Conservation (phyloP, 1,140 invertebrate species). For the Zaprionus kolodkinae region DNA sequence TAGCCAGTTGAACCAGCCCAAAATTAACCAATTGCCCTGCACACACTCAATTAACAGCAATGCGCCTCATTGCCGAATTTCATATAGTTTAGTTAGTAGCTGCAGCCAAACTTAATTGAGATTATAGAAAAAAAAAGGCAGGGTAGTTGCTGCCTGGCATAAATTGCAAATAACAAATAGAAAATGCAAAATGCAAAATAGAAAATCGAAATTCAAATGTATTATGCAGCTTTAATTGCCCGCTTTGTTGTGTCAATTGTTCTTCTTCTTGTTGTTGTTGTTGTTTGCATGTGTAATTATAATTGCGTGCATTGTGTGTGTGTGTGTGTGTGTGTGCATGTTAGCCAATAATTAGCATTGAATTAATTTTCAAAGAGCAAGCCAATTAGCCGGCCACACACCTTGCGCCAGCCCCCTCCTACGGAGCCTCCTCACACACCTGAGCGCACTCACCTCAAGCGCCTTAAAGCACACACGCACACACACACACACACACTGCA, state of each 20-base stretch:
- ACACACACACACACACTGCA: not conserved
- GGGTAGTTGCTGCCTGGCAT: not conserved
- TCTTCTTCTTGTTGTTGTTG: slow-evolving; percentile 8
- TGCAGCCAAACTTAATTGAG: slow-evolving; percentile 34
- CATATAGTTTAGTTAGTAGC: slow-evolving; percentile 32
- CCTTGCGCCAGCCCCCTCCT: slow-evolving; percentile 26
- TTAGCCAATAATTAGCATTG: slow-evolving; percentile 72
- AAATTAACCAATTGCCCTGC: slow-evolving; percentile 27
- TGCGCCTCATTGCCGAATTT: slow-evolving; percentile 20
- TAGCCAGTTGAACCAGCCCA: slow-evolving; percentile 6
- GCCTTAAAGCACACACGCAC: slow-evolving; percentile 8
- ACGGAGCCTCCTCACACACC: not conserved
- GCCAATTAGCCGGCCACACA: slow-evolving; percentile 65
- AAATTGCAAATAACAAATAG: slow-evolving; percentile 31
- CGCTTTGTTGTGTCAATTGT: slow-evolving; percentile 39
- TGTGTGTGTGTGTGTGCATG: slow-evolving; percentile 18
- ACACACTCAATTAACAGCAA: slow-evolving; percentile 50
- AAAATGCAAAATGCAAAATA: not conserved
- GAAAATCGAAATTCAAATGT: slow-evolving; percentile 21
- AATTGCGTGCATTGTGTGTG: slow-evolving; percentile 69
- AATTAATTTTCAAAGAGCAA: slow-evolving; percentile 76
- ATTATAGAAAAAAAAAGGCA: slow-evolving; percentile 7
- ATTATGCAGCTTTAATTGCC: slow-evolving; percentile 67
- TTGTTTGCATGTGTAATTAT: slow-evolving; percentile 52
- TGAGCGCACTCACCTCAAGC: not conserved